Evolutionary conservation across 2,888 invertebrate genomes (phyloP).

Genomic region (Coleophora flavipennella): DNA sequence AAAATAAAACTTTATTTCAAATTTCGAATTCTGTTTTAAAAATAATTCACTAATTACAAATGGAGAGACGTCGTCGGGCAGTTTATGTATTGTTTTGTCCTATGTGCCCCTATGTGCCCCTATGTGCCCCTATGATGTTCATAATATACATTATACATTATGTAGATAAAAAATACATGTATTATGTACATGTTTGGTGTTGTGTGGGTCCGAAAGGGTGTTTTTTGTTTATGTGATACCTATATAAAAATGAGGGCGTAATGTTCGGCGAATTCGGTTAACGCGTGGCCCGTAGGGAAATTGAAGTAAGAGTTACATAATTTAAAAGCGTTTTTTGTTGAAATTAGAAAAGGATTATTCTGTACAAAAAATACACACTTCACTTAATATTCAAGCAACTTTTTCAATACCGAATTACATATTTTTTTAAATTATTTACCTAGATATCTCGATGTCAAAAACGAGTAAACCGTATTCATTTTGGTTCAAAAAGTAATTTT

Average conservation of each 20-base stretch:
- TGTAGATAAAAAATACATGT: conserved; percentile 20
- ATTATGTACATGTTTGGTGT: conserved; percentile 20
- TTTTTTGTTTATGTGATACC: conserved; percentile 71
- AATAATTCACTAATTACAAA: conserved; percentile 61
- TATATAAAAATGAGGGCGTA: conserved; percentile 71
- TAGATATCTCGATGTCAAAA: too few relatives aligned
- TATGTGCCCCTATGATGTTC: conserved; percentile 40
- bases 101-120: conserved; percentile 40
- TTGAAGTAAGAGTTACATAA: conserved; percentile 10
- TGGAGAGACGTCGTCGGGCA: too few relatives aligned
- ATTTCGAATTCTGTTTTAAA: conserved; percentile 59
- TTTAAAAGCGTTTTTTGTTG: too few relatives aligned
- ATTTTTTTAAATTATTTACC: too few relatives aligned
- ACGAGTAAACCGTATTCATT: too few relatives aligned
- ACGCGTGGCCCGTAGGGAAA: conserved; percentile 33
- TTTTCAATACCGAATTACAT: too few relatives aligned
- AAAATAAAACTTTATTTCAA: conserved; percentile 64
- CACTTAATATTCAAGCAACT: too few relatives aligned
- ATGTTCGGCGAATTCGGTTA: conserved; percentile 66
- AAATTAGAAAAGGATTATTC: too few relatives aligned
- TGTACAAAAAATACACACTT: too few relatives aligned
- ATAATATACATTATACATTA: conserved; percentile 24
- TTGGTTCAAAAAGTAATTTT: too few relatives aligned
- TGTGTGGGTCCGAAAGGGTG: conserved; percentile 58
- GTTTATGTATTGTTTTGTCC: conserved; percentile 16